A percentile compares a stretch with the other conserved stretches of the same genome.
These are phyloP conservation scores for Drosophila miranda DNA, from an alignment of 1,140 invertebrate genomes.

Conservation along the genomic window DNA sequence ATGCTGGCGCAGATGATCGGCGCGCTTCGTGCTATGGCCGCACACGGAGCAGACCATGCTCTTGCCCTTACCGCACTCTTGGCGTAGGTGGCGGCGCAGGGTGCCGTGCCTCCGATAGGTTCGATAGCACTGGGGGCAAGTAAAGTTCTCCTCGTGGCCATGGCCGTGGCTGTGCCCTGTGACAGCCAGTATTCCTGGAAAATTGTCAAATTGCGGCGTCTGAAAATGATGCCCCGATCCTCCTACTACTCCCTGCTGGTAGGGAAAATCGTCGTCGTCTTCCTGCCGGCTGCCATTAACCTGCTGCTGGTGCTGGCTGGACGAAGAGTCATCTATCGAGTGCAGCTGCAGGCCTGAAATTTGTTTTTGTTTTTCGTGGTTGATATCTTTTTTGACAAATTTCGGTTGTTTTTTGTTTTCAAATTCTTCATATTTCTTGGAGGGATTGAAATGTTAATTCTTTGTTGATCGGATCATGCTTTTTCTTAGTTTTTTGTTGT, in stretches of 20 bases:
- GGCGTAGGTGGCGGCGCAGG: conserved; percentile 84
- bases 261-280: conserved; percentile 41
- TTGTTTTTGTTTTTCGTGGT: conserved; percentile 74
- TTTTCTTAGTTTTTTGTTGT: conserved; percentile 33
- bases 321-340: conserved; percentile 45
- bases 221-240: conserved; percentile 43
- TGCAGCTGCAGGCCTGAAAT: conserved; percentile 69
- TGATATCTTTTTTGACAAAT: conserved; percentile 37
- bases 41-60: conserved; percentile 83
- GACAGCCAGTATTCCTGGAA: conserved; percentile 44
- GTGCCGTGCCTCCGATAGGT: conserved; percentile 84
- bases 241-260: conserved; percentile 35
- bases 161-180: neutral
- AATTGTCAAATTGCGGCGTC: conserved; percentile 61
- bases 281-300: conserved; percentile 53
- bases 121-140: conserved; percentile 85
- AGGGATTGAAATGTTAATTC: conserved; percentile 37
- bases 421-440: no score
- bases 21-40: conserved; percentile 83
- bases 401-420: conserved; percentile 16
- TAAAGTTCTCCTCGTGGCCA: conserved; percentile 73
- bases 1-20: conserved; percentile 83
- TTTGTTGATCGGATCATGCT: conserved; percentile 45
- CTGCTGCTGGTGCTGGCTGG: conserved; percentile 41
- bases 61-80: conserved; percentile 84